Conservation (phyloP, 2,888 invertebrate genomes). For the Lasioglossum leucozonium region DNA sequence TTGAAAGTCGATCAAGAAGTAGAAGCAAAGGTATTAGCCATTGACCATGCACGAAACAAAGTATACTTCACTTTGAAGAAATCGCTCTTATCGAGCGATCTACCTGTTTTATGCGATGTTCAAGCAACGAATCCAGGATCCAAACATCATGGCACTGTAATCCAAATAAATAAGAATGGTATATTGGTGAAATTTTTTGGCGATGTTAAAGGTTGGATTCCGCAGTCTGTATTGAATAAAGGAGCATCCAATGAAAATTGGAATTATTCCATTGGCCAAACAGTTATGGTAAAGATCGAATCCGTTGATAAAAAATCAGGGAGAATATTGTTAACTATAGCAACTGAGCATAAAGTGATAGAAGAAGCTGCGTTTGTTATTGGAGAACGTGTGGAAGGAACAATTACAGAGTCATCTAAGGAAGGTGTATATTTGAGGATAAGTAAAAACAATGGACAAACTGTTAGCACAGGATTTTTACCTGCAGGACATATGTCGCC, state of each 20-base stretch:
- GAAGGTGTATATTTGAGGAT: slow-evolving; percentile 77
- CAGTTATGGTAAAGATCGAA: slow-evolving; percentile 79
- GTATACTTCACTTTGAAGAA: slow-evolving; percentile 89
- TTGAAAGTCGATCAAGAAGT: slow-evolving; percentile 86
- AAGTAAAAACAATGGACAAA: slow-evolving; percentile 49
- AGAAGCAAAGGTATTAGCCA: slow-evolving; percentile 86
- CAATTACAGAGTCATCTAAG: slow-evolving; percentile 74
- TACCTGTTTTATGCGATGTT: slow-evolving; percentile 85
- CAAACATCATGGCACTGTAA: slow-evolving; percentile 86
- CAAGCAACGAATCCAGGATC: slow-evolving; percentile 85
- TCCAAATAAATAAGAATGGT: slow-evolving; percentile 85
- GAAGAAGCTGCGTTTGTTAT: slow-evolving; percentile 49
- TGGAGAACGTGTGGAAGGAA: slow-evolving; percentile 76
- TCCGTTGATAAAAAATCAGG: slow-evolving; percentile 53
- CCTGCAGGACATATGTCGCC: slow-evolving; percentile 81
- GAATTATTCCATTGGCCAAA: slow-evolving; percentile 87
- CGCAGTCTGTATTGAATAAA: slow-evolving; percentile 80
- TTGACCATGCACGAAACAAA: slow-evolving; percentile 84
- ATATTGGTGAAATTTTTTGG: slow-evolving; percentile 87
- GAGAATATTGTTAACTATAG: slow-evolving; percentile 64
- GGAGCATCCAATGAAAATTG: slow-evolving; percentile 81
- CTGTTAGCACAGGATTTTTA: slow-evolving; percentile 71
- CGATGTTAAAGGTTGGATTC: slow-evolving; percentile 86
- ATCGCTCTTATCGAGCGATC: slow-evolving; percentile 87
- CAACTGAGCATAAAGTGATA: slow-evolving; percentile 19